phyloP scores from a whole-genome alignment of 2,797 vertebrate genomes.

The Melanotaenia pygmaea region DNA sequence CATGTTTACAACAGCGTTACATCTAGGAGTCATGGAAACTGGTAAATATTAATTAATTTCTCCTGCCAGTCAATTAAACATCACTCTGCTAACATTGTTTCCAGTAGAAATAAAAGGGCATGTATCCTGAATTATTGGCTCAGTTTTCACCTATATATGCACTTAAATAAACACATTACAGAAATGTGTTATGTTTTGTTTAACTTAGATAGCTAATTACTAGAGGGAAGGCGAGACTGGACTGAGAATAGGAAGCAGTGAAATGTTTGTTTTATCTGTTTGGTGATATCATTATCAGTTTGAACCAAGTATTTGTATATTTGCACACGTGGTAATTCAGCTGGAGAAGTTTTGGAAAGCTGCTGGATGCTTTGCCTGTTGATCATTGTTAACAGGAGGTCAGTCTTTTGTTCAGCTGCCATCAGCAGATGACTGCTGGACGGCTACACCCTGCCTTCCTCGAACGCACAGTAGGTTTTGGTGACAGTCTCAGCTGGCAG shows the following conservation, averaged over 20 bases:
- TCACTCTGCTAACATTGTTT: neutral
- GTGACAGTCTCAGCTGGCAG: slow-evolving; percentile 59
- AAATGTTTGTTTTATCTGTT: slow-evolving; percentile 1
- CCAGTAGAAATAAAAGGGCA: neutral
- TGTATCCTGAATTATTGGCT: too few relatives aligned
- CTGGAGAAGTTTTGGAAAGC: slow-evolving; percentile 45
- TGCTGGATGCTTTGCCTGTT: slow-evolving; percentile 44
- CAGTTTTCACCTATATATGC: too few relatives aligned
- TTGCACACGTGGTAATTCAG: slow-evolving; percentile 12
- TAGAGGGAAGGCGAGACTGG: neutral
- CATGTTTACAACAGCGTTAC: slow-evolving; percentile 15
- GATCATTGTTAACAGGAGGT: slow-evolving; percentile 42
- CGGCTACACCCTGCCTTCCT: neutral
- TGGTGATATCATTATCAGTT: neutral
- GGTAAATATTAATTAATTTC: slow-evolving; percentile 20
- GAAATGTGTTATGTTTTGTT: neutral
- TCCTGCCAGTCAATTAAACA: slow-evolving; percentile 17
- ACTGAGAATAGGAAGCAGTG: neutral
- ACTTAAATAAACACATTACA: neutral
- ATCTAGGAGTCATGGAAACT: slow-evolving; percentile 9
- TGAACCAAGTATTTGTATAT: slow-evolving; percentile 1
- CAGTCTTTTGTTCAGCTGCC: slow-evolving; percentile 74
- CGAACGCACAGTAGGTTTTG: slow-evolving; percentile 53
- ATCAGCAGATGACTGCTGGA: slow-evolving; percentile 64
- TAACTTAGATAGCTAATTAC: neutral